Conservation (phyloP, 2,888 invertebrate genomes). For the Mylabris sibirica region DNA sequence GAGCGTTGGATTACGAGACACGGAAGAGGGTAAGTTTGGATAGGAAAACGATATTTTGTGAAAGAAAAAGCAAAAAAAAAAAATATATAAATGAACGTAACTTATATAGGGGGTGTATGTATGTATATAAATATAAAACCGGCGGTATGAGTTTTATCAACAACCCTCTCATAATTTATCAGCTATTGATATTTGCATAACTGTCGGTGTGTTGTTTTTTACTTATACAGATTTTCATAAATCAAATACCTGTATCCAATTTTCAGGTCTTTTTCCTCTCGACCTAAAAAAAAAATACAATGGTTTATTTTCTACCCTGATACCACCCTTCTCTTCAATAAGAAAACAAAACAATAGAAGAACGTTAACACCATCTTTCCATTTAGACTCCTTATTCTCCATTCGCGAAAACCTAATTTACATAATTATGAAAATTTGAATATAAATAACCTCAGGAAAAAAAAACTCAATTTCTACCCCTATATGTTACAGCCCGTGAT, state of each 20-base stretch:
- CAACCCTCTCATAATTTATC: not conserved
- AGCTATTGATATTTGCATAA: slow-evolving; percentile 18
- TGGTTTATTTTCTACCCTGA: not conserved
- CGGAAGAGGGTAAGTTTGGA: slow-evolving; percentile 85
- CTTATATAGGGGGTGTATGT: not conserved
- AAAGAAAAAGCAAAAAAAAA: too few relatives aligned
- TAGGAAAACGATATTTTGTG: not conserved
- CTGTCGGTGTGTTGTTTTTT: not conserved
- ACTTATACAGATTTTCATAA: not conserved
- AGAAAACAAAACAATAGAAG: not conserved
- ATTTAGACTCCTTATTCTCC: not conserved
- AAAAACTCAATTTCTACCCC: slow-evolving; percentile 7
- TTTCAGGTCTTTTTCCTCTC: not conserved
- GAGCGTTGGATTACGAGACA: slow-evolving; percentile 95
- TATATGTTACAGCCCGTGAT: not conserved
- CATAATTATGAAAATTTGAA: slow-evolving; percentile 18
- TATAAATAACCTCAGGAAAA: slow-evolving; percentile 12
- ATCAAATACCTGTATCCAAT: not conserved
- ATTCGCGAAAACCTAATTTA: not conserved
- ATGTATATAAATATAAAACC: slow-evolving; percentile 5
- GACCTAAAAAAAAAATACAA: not conserved
- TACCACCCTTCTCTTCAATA: not conserved
- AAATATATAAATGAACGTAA: not conserved
- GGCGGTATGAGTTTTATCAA: not conserved
- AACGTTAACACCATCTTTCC: not conserved